Evolutionary conservation across 2,888 invertebrate genomes (phyloP), one percentile per base, ranked within the genome.

Genomic region (Dugesia japonica): DNA sequence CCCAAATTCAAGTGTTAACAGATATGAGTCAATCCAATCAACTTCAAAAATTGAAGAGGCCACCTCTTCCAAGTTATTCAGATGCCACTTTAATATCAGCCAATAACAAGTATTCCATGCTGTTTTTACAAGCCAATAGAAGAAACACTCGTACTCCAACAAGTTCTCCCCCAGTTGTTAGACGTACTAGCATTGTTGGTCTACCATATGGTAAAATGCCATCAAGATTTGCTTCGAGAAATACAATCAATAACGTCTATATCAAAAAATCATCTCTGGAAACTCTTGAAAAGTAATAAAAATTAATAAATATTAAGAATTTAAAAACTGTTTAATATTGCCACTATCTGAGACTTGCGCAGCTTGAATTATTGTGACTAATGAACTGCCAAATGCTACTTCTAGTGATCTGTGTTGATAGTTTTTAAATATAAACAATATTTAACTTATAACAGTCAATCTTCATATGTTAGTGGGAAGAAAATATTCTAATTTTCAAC

Each of bases 181-280:
- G 73, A 28, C 26, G 28, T 26, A n/a, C n/a, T 27, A 17, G 27
- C 28, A 38, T 38, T 38, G 38, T 38, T 38, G 38, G 38, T 38
- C 38, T 38, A 17, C 38, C 38, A 38, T 23, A 28, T 26, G 28
- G 73, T 4, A 76, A 76, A 31, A 76, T 75, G 23, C 77, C 75
- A 13, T 42, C 76, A 17, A 76, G 75, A 9, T 77, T 77, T 77
- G 77, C 77, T n/a, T 77, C 77, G 1, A 28, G 77, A n/a, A 33
- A 76, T 76, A 75, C 76, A 7, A 77, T 77, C 26, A 77, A 77
- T 26, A 42, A 76, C 42, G 76, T 75, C 7, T 73, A 73, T 31
- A 73, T 73, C 27, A 73, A 73, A 28, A 73, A 28, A 28, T 27
- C 28, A 28, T n/a, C 26, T 17, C 4, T n/a, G 73, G 73, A 73